These are phyloP conservation scores for Stenopsyche tienmushanensis DNA, from an alignment of 1,140 invertebrate species.

Conservation along the genomic window DNA sequence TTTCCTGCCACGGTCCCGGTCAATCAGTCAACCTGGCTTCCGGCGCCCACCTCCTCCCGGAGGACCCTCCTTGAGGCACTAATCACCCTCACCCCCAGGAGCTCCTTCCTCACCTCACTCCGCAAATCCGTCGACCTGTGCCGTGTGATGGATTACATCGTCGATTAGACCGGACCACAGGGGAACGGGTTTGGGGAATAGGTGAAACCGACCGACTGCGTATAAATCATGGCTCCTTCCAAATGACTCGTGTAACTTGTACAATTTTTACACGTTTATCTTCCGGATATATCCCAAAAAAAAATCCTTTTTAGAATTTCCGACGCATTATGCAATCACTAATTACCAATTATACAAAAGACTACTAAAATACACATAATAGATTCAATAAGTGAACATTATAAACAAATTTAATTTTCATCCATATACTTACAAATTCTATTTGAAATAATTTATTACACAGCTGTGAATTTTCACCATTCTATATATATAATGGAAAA, in stretches of 20 bases:
- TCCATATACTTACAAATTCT: neutral
- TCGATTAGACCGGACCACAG: slow-evolving; percentile 39
- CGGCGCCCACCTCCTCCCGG: neutral
- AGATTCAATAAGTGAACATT: too few species aligned
- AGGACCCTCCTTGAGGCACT: slow-evolving; percentile 19
- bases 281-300: too few species aligned
- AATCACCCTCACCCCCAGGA: slow-evolving; percentile 26
- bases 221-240: slow-evolving; percentile 15
- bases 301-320: too few species aligned
- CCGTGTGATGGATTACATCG: slow-evolving; percentile 42
- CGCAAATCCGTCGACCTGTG: slow-evolving; percentile 35
- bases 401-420: too few species aligned
- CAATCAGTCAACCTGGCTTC: slow-evolving; percentile 30
- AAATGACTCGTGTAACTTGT: neutral
- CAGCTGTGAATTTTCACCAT: too few species aligned
- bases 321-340: too few species aligned
- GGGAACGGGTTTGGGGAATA: slow-evolving; percentile 10
- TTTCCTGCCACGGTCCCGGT: slow-evolving; percentile 20
- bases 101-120: neutral
- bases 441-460: neutral
- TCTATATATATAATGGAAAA: too few species aligned
- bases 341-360: too few species aligned
- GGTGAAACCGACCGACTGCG: slow-evolving; percentile 16
- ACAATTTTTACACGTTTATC: neutral
- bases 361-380: too few species aligned